Percentiles rank a stretch among this genome's conserved stretches.
phyloP scores from a whole-genome alignment of 64 coral and sea anemone species.

The Actinia equina region DNA sequence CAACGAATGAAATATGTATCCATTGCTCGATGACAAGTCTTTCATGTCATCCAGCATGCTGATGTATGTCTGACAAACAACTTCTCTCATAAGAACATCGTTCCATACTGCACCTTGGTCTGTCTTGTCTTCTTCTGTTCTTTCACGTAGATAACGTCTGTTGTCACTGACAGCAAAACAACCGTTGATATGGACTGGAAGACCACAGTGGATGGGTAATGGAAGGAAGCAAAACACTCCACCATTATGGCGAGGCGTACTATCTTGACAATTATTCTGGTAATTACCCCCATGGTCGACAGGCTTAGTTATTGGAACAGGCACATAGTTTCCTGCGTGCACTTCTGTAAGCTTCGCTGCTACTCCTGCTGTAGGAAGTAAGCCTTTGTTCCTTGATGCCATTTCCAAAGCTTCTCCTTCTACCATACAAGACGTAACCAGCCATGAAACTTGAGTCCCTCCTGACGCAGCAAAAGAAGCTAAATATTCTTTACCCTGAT shows the following conservation, averaged over 20 bases:
- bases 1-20: slow-evolving; percentile 46
- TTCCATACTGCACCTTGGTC: slow-evolving; percentile 73
- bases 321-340: background rate
- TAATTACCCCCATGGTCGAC: too few species aligned
- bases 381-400: slow-evolving; percentile 19
- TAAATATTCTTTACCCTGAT: slow-evolving; percentile 39
- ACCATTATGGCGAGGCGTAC: background rate
- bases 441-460: slow-evolving; percentile 16
- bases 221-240: slow-evolving; percentile 69
- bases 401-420: slow-evolving; percentile 26
- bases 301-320: slow-evolving; percentile 25
- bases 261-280: too few species aligned
- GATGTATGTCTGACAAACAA: slow-evolving; percentile 54
- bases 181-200: slow-evolving; percentile 82
- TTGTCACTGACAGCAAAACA: slow-evolving; percentile 68
- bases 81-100: slow-evolving; percentile 57
- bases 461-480: background rate
- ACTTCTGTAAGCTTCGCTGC: slow-evolving; percentile 37
- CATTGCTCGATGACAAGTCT: background rate
- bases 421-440: slow-evolving; percentile 55
- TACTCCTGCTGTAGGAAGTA: slow-evolving; percentile 66
- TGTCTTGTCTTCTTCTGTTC: slow-evolving; percentile 62
- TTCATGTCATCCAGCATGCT: slow-evolving; percentile 57
- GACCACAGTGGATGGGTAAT: slow-evolving; percentile 61
- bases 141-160: slow-evolving; percentile 59